Conservation (phyloP, 2,888 invertebrate genomes). For the Gisinianus flammeolus region DNA sequence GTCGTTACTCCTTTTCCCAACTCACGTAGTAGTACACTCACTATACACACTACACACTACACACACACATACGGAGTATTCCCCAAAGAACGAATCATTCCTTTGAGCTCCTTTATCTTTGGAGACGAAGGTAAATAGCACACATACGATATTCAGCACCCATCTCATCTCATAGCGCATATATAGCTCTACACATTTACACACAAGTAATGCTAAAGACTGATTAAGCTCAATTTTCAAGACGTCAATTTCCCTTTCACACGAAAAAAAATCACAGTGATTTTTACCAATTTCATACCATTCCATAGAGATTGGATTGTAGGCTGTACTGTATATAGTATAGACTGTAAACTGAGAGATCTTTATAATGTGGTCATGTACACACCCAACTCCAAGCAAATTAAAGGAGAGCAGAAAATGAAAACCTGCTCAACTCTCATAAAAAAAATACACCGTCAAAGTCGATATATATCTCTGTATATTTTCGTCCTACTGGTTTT, state of each 20-base stretch:
- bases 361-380: too few relatives aligned
- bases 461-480: too few relatives aligned
- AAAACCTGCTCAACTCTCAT: constrained; percentile 16
- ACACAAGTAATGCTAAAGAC: background rate
- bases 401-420: constrained; percentile 20
- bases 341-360: too few relatives aligned
- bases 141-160: background rate
- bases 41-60: background rate
- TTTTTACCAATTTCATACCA: background rate
- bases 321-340: too few relatives aligned
- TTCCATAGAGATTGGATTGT: too few relatives aligned
- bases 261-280: background rate
- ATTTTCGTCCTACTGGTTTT: constrained; percentile 35
- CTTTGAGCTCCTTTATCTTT: background rate
- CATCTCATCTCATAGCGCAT: background rate
- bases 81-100: background rate
- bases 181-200: background rate
- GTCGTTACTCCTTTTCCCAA: constrained; percentile 48
- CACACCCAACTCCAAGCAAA: too few relatives aligned
- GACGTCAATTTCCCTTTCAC: constrained; percentile 27
- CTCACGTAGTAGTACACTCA: constrained; percentile 35
- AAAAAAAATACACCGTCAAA: too few relatives aligned
- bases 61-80: background rate
- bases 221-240: constrained; percentile 20
- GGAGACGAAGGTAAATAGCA: too few relatives aligned